Percentiles rank a stretch among this genome's conserved stretches.
phyloP scores from a whole-genome alignment of 2,797 vertebrate genomes.

The Sternotherus odoratus region DNA sequence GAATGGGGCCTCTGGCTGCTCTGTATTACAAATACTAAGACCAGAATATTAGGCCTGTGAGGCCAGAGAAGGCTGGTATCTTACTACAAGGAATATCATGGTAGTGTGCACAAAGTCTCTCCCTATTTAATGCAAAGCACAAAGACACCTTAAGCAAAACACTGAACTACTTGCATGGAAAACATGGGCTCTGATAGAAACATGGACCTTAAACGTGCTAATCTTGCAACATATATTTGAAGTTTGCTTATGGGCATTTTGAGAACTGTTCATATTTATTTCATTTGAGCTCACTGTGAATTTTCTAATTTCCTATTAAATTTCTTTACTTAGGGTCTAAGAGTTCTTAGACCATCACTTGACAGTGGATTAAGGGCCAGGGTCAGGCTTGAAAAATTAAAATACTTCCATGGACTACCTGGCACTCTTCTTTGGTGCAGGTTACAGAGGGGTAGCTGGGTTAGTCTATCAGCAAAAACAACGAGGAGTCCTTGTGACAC shows the following conservation, averaged over 20 bases:
- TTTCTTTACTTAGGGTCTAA: neutral
- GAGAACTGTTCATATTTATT: neutral
- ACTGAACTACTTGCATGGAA: neutral
- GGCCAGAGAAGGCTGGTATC: neutral
- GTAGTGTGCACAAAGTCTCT: neutral
- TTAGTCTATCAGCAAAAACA: no score
- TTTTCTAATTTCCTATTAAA: neutral
- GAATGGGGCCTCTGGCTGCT: neutral
- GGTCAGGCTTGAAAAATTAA: neutral
- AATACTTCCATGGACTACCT: neutral
- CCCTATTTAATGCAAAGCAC: neutral
- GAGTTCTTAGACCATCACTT: neutral
- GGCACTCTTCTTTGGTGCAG: no score
- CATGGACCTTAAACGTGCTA: neutral
- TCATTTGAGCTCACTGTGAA: neutral
- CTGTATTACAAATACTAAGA: neutral
- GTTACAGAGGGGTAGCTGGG: no score
- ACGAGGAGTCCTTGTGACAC: no score
- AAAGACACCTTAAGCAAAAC: neutral
- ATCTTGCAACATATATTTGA: neutral
- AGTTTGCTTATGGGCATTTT: neutral
- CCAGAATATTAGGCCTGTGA: neutral
- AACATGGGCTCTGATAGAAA: no score
- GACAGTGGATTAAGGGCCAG: neutral
- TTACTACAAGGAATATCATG: neutral